Conservation (phyloP, 2,888 invertebrate species). For the Drosophila suboccidentalis region DNA sequence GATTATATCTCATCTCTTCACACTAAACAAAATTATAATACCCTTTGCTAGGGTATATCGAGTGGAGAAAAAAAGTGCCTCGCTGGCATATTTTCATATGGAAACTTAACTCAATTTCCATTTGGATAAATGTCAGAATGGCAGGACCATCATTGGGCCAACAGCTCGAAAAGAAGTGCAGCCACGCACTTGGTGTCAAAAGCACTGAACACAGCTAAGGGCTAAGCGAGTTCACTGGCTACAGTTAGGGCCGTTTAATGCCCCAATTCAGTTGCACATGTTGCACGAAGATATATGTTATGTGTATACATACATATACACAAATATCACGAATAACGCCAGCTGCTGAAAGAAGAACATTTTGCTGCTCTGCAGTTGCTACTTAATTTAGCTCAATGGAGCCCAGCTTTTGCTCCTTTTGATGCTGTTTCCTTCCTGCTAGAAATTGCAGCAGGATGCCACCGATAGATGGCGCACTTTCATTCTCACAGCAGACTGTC, state of each 20-base stretch:
- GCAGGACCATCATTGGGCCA: constrained; percentile 40
- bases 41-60: neutral
- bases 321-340: constrained; percentile 13
- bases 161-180: constrained; percentile 58
- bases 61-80: constrained; percentile 43
- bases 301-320: neutral
- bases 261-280: constrained; percentile 60
- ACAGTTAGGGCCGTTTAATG: constrained; percentile 42
- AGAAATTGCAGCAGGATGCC: constrained; percentile 36
- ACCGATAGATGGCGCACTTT: constrained; percentile 31
- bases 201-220: constrained; percentile 8
- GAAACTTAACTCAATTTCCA: constrained; percentile 55
- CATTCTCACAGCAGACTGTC: constrained; percentile 41
- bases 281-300: constrained; percentile 28
- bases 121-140: constrained; percentile 21
- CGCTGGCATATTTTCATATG: constrained; percentile 66
- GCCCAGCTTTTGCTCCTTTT: constrained; percentile 15
- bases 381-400: constrained; percentile 52
- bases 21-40: neutral
- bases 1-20: no score
- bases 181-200: constrained; percentile 59
- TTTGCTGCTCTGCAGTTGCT: constrained; percentile 32
- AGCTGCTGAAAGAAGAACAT: constrained; percentile 14
- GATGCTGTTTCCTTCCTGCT: constrained; percentile 33
- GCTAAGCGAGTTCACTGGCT: constrained; percentile 48